phyloP scores from a whole-genome alignment of 2,797 vertebrate species.

The Oryzias sinensis region DNA sequence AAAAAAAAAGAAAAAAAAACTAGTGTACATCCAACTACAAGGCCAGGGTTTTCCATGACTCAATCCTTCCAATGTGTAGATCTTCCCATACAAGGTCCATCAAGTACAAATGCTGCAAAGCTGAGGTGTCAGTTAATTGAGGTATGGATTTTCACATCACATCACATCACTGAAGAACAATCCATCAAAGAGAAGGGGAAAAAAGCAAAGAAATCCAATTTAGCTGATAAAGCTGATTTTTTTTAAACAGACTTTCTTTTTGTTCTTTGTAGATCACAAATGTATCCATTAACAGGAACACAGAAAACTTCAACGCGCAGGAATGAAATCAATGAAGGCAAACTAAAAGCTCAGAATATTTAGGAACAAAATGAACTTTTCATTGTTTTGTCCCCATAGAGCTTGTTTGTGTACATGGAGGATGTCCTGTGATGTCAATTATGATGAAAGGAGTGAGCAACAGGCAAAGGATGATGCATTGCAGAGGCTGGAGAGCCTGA shows the following conservation, averaged over 20 bases:
- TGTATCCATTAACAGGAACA: slow-evolving; percentile 15
- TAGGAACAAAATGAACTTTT: slow-evolving; percentile 3
- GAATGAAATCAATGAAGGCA: slow-evolving; percentile 42
- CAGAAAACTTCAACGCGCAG: background rate
- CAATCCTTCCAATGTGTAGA: background rate
- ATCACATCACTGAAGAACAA: background rate
- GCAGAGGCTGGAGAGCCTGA: slow-evolving; percentile 25
- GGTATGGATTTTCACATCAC: background rate
- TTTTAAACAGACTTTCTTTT: no score
- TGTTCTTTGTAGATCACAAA: no score
- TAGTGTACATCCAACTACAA: no score
- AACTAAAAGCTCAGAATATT: slow-evolving; percentile 6
- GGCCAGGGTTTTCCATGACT: no score
- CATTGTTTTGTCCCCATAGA: background rate
- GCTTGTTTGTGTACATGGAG: no score
- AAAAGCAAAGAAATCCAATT: slow-evolving; percentile 20
- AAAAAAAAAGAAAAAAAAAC: no score
- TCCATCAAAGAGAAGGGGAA: background rate
- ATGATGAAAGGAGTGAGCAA: slow-evolving; percentile 43
- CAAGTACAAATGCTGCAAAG: background rate
- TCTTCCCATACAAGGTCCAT: background rate
- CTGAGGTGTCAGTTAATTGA: slow-evolving; percentile 6
- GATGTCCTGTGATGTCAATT: slow-evolving; percentile 22
- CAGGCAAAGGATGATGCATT: slow-evolving; percentile 53
- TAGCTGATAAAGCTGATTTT: slow-evolving; percentile 2